phyloP scores from a whole-genome alignment of 2,113 vertebrate genomes.

The Lichenostomus cassidix region DNA sequence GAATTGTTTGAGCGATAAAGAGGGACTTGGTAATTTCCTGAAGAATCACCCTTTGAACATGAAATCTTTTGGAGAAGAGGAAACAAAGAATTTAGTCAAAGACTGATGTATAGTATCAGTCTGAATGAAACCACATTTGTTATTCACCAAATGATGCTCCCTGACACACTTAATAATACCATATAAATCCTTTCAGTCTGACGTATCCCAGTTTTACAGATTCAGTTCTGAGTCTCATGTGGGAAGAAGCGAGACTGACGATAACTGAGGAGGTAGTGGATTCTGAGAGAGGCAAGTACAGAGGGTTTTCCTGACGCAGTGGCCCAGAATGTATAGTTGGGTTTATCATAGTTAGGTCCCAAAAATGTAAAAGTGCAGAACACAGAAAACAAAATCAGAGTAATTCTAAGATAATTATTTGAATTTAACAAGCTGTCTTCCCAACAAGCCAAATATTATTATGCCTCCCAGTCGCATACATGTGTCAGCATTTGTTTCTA shows the following conservation, averaged over 20 bases:
- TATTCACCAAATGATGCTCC: not conserved
- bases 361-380: not conserved
- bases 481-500: not conserved
- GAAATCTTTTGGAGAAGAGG: not conserved
- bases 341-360: not conserved
- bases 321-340: not conserved
- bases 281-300: not conserved
- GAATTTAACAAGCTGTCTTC: not conserved
- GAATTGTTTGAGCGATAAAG: not conserved
- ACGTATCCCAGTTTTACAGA: not conserved
- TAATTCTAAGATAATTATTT: not conserved
- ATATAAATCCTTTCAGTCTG: not conserved
- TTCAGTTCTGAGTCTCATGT: not conserved
- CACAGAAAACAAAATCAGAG: not conserved
- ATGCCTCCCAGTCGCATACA: not conserved
- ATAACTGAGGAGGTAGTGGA: not conserved
- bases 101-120: not conserved
- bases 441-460: not conserved
- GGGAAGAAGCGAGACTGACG: not conserved
- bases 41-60: not conserved
- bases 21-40: not conserved
- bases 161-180: not conserved
- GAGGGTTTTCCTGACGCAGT: not conserved
- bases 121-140: not conserved
- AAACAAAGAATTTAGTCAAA: not conserved